Evolutionary conservation across 2,888 invertebrate genomes (phyloP).

Genomic region (Belgica antarctica): DNA sequence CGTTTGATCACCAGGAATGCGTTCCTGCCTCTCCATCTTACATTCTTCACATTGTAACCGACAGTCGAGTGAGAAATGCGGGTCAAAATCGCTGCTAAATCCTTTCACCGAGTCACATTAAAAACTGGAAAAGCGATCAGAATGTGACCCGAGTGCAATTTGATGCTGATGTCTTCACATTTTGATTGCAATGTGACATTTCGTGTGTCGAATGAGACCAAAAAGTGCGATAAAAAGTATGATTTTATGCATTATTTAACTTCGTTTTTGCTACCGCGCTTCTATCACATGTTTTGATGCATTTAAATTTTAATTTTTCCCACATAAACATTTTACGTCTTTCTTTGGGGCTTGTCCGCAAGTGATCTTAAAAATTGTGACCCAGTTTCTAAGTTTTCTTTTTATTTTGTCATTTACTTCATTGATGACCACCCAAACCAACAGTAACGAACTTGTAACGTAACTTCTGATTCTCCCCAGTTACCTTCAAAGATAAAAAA

Average conservation of each 20-base stretch:
- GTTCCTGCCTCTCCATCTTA: conserved; percentile 35
- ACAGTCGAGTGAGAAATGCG: conserved; percentile 38
- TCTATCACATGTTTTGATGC: conserved; percentile 30
- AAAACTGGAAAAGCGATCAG: background rate
- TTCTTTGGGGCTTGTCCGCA: conserved; percentile 9
- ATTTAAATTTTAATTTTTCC: conserved; percentile 12
- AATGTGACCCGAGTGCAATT: conserved; percentile 4
- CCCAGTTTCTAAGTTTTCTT: no score
- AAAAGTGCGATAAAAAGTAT: conserved; percentile 1
- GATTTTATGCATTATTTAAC: conserved; percentile 11
- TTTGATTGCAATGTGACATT: background rate
- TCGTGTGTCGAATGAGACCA: background rate
- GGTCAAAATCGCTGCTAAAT: conserved; percentile 31
- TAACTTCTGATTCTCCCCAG: no score
- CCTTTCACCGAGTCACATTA: conserved; percentile 9
- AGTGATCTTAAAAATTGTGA: no score
- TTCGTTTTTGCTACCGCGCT: conserved; percentile 3
- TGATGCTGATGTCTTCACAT: background rate
- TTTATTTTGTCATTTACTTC: no score
- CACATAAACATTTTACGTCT: conserved; percentile 27
- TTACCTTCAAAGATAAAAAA: background rate
- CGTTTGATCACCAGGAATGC: conserved; percentile 34
- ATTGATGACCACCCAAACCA: no score
- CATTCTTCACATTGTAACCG: conserved; percentile 28
- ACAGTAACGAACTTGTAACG: no score